Evolutionary conservation across 2,113 vertebrate genomes (phyloP).

Genomic region (Leucoraja erinaceus): DNA sequence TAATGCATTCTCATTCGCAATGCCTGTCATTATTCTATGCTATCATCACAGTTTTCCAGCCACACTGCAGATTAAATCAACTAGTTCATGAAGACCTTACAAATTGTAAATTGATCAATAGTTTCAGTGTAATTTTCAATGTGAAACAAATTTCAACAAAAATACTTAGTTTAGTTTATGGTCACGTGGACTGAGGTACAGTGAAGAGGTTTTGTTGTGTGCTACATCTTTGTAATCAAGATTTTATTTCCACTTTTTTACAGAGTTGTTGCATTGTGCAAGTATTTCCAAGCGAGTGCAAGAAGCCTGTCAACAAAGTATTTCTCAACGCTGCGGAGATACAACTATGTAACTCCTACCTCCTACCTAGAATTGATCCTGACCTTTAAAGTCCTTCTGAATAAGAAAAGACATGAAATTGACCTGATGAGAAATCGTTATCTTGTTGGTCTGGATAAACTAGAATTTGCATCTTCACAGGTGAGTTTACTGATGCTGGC

Average conservation of each 20-base stretch:
- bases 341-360: constrained; percentile 87
- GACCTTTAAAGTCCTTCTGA: constrained; percentile 78
- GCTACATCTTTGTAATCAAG: neutral
- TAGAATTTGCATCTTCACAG: constrained; percentile 81
- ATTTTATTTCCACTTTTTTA: constrained; percentile 18
- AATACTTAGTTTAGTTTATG: neutral
- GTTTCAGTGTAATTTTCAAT: neutral
- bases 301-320: constrained; percentile 66
- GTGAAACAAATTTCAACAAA: neutral
- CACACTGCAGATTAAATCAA: neutral
- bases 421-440: constrained; percentile 72
- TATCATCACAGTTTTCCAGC: neutral
- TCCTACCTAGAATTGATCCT: constrained; percentile 87
- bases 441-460: constrained; percentile 74
- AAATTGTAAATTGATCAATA: neutral
- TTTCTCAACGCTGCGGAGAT: constrained; percentile 63
- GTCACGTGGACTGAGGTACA: too few relatives aligned
- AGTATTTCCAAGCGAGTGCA: constrained; percentile 78
- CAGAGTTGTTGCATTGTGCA: constrained; percentile 85
- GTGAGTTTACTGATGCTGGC: constrained; percentile 51
- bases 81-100: neutral
- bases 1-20: neutral
- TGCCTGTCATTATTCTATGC: neutral
- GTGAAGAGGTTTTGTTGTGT: too few relatives aligned
- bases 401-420: constrained; percentile 71